phyloP scores from a whole-genome alignment of 2,113 vertebrate species.

The chimpanzee (Pan troglodytes) region NHGRI_mPanTro3-v2.1_pri NC_072410.2:93312001-93312500 shows the following conservation, averaged over 20 bases:
- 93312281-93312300: background rate
- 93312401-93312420: background rate
- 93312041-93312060: background rate
- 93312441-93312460: background rate
- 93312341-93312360: too few relatives aligned
- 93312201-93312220: background rate
- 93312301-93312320: background rate
- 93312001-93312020: constrained; percentile 13
- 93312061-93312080: background rate
- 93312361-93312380: background rate
- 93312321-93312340: background rate
- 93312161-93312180: background rate
- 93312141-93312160: background rate
- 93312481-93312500: background rate
- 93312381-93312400: background rate
- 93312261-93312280: background rate
- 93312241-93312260: background rate
- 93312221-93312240: background rate
- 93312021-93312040: background rate
- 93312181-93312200: background rate
- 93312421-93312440: background rate
- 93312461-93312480: background rate
- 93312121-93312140: background rate
- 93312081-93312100: background rate
- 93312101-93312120: background rate